Conservation (phyloP, 1,140 invertebrate genomes). For the Heliothis virescens region DNA sequence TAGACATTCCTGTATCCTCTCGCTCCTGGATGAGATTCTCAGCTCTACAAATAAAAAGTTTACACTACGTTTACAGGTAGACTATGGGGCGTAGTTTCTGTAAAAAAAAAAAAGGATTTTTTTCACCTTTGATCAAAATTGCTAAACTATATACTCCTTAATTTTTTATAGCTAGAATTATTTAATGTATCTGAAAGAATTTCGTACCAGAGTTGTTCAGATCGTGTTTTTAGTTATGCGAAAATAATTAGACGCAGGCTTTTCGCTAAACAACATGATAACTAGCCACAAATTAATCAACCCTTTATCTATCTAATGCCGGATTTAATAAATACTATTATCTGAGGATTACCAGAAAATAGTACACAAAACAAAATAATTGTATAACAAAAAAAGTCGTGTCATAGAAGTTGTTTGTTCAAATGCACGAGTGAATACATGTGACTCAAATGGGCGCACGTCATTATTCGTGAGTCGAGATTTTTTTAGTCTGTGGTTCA, state of each 20-base stretch:
- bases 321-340: neutral
- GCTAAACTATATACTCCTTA: too few relatives aligned
- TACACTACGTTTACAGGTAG: too few relatives aligned
- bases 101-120: too few relatives aligned
- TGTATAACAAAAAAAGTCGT: neutral
- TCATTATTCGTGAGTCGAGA: neutral
- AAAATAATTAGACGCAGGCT: too few relatives aligned
- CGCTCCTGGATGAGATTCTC: too few relatives aligned
- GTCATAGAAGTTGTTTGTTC: constrained; percentile 7
- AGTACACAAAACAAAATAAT: neutral
- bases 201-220: too few relatives aligned
- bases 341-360: neutral
- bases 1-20: neutral
- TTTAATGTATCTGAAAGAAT: too few relatives aligned
- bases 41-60: too few relatives aligned
- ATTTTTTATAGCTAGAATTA: too few relatives aligned
- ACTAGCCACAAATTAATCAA: neutral
- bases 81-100: too few relatives aligned
- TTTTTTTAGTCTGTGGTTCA: constrained; percentile 31
- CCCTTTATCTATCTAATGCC: neutral
- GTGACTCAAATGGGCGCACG: neutral
- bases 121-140: too few relatives aligned
- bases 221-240: too few relatives aligned
- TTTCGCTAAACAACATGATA: neutral
- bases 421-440: constrained; percentile 20